Base-by-base conservation (phyloP, 2,113 vertebrate genomes). In the Trogon melanurus region DNA sequence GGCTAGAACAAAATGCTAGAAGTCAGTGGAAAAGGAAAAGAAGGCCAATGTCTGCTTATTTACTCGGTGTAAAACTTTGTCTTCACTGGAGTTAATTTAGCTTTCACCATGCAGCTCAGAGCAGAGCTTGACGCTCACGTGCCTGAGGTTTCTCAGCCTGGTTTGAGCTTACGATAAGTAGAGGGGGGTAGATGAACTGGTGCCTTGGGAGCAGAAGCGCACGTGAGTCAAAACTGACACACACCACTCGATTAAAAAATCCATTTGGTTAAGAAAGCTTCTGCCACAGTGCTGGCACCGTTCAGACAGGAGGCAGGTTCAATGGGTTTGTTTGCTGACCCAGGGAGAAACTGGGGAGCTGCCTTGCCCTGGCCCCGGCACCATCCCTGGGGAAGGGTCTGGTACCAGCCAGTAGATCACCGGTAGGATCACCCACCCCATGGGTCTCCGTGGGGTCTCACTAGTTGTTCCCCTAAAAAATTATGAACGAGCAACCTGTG, bases 371-470 rank as follows among this genome's bases (percentile, higher is more conserved):
- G 47, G 36, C 75, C 22, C 47, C 9, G 2, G 20, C 78, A 14
- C 70, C 6, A 1, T 23, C 38, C 53, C 67, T 0, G 0, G 23
- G 44, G 57, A 60, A 34, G 4, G 13, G 36, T 29, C 20, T 88
- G 91, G 50, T 53, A 47, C 4, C 30, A 60, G 74, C 58, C 80
- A 30, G 32, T 0, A 7, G 32, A 32, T 58, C 18, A 1, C 71
- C 62, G 7, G 21, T 57, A 76, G 41, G 41, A 62, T 78, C 4
- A 2, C 50, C 66, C 25, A 2, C 36, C 26, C 38, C 57, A 58
- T 0, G 0, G 6, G 15, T 53, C 54, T 66, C 74, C 1, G 7
- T 6, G 27, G 13, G 27, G 3, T 56, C 34, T 62, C 5, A 0
- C 56, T 53, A 32, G 9, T 44, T 60, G 8, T 60, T 38, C 38